Conservation (phyloP, 2,797 vertebrate species). For the Anguilla marmorata region DNA sequence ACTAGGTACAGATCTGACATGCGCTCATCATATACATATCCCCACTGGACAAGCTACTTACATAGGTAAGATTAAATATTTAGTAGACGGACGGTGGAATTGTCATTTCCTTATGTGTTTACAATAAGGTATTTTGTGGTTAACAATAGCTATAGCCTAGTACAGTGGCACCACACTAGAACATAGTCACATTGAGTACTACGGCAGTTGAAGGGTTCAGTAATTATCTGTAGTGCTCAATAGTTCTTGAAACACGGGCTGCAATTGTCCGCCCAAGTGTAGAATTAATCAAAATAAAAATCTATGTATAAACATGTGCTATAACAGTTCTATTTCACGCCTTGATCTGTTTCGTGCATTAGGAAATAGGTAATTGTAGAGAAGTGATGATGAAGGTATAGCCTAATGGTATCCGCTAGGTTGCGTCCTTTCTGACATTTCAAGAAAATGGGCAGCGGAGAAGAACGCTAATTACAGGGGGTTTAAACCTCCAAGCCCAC, state of each 20-base stretch:
- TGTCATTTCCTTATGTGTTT: neutral
- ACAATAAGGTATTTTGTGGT: neutral
- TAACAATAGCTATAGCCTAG: neutral
- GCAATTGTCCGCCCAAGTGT: neutral
- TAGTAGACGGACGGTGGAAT: neutral
- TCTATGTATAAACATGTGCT: neutral
- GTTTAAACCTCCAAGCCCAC: no score
- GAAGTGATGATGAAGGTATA: neutral
- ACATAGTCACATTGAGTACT: neutral
- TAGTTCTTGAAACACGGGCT: neutral
- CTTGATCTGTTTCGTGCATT: neutral
- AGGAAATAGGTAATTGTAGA: neutral
- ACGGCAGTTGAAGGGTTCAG: neutral
- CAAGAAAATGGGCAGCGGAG: neutral
- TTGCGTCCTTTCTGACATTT: neutral
- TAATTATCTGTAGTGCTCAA: neutral
- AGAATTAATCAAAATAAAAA: neutral
- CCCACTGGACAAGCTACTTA: no score
- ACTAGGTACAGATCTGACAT: no score
- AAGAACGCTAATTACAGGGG: neutral
- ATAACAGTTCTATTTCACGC: neutral
- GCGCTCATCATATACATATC: no score
- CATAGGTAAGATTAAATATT: neutral
- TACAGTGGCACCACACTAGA: neutral
- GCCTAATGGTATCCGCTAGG: neutral